Evolutionary conservation across 2,113 vertebrate genomes (phyloP).

Genomic region (Perognathus longimembris): DNA sequence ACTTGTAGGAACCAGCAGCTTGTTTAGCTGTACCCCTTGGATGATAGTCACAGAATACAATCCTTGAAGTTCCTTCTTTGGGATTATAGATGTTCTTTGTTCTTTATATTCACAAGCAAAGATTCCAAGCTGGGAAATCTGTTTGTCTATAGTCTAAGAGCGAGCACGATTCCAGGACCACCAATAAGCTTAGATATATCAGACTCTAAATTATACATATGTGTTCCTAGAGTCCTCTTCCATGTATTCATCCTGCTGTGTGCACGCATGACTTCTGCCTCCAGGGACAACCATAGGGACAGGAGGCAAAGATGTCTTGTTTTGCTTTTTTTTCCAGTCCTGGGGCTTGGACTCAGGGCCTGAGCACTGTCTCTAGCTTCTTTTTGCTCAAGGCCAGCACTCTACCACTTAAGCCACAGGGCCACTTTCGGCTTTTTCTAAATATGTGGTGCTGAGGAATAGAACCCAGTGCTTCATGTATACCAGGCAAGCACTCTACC

Average conservation of each 20-base stretch:
- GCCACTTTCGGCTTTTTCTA: too few relatives aligned
- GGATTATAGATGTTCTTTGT: background rate
- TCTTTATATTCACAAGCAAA: background rate
- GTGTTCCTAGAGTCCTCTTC: background rate
- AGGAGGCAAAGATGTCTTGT: background rate
- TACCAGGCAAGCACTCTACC: too few relatives aligned
- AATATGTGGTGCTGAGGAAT: too few relatives aligned
- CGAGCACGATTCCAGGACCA: background rate
- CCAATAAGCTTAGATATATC: background rate
- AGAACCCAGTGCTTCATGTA: too few relatives aligned
- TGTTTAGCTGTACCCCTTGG: background rate
- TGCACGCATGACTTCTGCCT: conserved; percentile 2
- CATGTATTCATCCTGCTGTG: background rate
- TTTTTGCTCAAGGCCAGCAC: too few relatives aligned
- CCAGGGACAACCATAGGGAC: background rate
- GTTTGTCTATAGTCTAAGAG: background rate
- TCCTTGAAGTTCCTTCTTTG: background rate
- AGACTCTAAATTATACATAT: background rate
- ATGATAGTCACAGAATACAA: background rate
- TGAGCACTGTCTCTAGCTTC: too few relatives aligned
- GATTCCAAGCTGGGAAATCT: background rate
- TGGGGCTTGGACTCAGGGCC: too few relatives aligned
- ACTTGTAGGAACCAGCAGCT: background rate
- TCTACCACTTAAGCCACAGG: too few relatives aligned
- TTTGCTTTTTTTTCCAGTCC: too few relatives aligned